Conservation (phyloP, 2,797 vertebrate species). For the Clarias laeviceps region DNA sequence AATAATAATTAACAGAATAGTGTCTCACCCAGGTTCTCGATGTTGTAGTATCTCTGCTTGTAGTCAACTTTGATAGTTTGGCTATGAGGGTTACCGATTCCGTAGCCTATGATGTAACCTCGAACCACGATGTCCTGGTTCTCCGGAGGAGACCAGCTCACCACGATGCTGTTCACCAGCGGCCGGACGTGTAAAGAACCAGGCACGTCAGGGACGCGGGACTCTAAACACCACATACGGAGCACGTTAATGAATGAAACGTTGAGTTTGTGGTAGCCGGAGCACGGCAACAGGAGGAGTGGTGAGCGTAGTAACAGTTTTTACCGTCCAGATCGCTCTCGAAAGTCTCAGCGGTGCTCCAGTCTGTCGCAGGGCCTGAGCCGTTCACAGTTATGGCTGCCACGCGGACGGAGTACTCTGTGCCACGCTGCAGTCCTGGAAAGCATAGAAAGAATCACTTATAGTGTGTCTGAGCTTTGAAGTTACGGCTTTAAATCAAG, state of each 20-base stretch:
- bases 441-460: conserved; percentile 8
- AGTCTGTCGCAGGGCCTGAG: conserved; percentile 89
- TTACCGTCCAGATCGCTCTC: conserved; percentile 97
- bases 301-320: not conserved
- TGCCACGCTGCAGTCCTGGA: conserved; percentile 90
- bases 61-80: conserved; percentile 97
- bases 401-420: conserved; percentile 91
- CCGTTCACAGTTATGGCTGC: conserved; percentile 91
- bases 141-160: conserved; percentile 98
- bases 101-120: conserved; percentile 94
- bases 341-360: conserved; percentile 90
- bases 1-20: not conserved
- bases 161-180: conserved; percentile 93
- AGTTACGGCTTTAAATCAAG: conserved; percentile 15
- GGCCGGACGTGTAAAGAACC: conserved; percentile 95
- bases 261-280: not conserved
- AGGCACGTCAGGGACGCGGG: conserved; percentile 90
- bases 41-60: conserved; percentile 97
- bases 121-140: conserved; percentile 97
- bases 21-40: conserved; percentile 89
- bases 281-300: not conserved
- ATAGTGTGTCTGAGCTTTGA: not conserved
- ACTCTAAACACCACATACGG: conserved; percentile 74
- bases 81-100: conserved; percentile 94
- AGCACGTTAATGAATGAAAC: not conserved